phyloP scores from a whole-genome alignment of 2,113 vertebrate species.

The Xenus cinereus region DNA sequence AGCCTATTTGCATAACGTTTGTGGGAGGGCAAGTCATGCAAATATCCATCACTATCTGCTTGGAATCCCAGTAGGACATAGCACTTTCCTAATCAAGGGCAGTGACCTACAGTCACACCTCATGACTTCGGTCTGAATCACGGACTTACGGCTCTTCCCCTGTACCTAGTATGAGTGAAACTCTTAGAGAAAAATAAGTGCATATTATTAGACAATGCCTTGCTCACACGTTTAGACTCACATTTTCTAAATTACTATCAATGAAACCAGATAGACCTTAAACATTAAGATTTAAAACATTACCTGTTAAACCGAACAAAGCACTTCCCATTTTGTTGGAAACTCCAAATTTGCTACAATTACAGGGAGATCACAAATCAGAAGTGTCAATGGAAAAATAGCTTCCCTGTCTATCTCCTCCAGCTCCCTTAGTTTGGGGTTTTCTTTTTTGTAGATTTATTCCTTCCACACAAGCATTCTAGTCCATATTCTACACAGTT shows the following conservation, averaged over 20 bases:
- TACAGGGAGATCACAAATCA: background rate
- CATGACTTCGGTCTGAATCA: background rate
- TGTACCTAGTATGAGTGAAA: background rate
- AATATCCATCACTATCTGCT: background rate
- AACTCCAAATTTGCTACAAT: background rate
- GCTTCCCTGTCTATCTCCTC: background rate
- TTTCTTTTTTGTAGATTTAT: background rate
- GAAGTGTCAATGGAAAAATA: background rate
- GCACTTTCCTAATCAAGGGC: background rate
- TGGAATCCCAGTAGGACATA: background rate
- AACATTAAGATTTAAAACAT: background rate
- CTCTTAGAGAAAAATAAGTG: background rate
- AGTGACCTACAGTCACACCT: background rate
- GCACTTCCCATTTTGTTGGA: background rate
- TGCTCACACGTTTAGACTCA: background rate
- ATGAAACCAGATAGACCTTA: background rate
- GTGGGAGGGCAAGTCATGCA: background rate
- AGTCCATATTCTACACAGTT: background rate
- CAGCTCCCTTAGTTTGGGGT: background rate
- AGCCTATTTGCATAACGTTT: background rate
- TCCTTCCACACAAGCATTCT: background rate
- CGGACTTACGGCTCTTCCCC: rapidly evolving
- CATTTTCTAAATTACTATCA: background rate
- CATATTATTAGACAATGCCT: background rate
- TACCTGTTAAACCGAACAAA: background rate